A percentile compares a stretch with the other conserved stretches of the same genome.
phyloP scores from a whole-genome alignment of 2,113 vertebrate genomes.

The Gallinago paraguaiae region DNA sequence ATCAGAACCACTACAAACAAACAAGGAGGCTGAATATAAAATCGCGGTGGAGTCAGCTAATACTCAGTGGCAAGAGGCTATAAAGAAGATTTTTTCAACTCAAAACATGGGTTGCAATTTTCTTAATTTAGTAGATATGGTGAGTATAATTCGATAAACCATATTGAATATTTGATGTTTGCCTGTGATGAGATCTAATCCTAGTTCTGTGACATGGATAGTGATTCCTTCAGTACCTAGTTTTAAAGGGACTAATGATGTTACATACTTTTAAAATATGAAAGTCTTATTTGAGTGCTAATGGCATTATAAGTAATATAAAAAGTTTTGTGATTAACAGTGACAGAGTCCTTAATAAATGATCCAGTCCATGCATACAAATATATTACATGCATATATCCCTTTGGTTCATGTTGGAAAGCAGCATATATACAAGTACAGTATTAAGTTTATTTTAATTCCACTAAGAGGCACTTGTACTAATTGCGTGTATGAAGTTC shows the following conservation, averaged over 20 bases:
- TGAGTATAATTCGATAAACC: constrained; percentile 41
- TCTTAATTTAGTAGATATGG: constrained; percentile 79
- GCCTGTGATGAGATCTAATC: neutral
- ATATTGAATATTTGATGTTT: neutral
- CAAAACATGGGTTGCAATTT: constrained; percentile 78
- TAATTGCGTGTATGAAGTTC: neutral
- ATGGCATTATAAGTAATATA: neutral
- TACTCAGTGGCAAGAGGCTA: constrained; percentile 74
- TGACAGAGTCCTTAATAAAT: neutral
- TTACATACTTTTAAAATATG: neutral
- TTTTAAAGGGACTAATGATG: neutral
- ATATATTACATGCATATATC: neutral
- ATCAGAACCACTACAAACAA: constrained; percentile 21
- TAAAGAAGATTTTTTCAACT: constrained; percentile 79
- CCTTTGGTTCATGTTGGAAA: neutral
- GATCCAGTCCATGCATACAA: accelerated
- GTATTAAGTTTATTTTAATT: neutral
- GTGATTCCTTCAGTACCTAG: neutral
- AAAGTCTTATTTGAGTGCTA: neutral
- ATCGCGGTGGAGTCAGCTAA: constrained; percentile 61
- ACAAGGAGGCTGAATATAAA: constrained; percentile 13
- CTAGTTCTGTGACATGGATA: neutral
- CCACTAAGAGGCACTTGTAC: neutral
- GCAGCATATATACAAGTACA: neutral
- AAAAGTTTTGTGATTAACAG: neutral